Conservation (phyloP, 2,888 invertebrate species). For the Drosophila peninsularis region DNA sequence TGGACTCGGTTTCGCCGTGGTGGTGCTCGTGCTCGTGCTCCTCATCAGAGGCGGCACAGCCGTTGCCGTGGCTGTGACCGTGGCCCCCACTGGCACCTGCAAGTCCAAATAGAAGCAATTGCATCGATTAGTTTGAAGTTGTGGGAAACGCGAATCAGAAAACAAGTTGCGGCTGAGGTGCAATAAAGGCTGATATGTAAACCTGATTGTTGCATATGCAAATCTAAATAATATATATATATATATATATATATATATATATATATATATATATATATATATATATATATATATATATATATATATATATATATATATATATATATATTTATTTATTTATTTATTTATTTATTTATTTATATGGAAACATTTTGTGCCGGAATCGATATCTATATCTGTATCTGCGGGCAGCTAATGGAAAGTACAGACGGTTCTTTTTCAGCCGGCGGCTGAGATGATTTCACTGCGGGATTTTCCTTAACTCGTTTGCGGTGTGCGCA, state of each 20-base stretch:
- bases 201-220: not conserved
- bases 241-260: not conserved
- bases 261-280: not conserved
- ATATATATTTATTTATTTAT: not conserved
- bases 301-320: not conserved
- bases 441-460: slow-evolving; percentile 30
- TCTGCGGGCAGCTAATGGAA: not conserved
- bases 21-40: slow-evolving; percentile 36
- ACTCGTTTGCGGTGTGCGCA: slow-evolving; percentile 26
- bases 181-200: not conserved
- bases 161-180: slow-evolving; percentile 1
- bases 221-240: not conserved
- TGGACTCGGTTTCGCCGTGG: slow-evolving; percentile 32
- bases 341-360: not conserved
- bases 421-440: slow-evolving; percentile 32
- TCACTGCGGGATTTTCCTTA: slow-evolving; percentile 29
- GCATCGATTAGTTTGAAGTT: slow-evolving; percentile 2
- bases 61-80: slow-evolving; percentile 65
- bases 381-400: not conserved
- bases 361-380: not conserved
- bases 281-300: not conserved
- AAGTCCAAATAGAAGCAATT: not conserved
- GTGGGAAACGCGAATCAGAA: not conserved
- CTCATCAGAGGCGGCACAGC: slow-evolving; percentile 27
- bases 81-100: slow-evolving; percentile 66